phyloP scores from a whole-genome alignment of 35 echinoderm and acorn worm genomes.

The Ophioderma brevispina region DNA sequence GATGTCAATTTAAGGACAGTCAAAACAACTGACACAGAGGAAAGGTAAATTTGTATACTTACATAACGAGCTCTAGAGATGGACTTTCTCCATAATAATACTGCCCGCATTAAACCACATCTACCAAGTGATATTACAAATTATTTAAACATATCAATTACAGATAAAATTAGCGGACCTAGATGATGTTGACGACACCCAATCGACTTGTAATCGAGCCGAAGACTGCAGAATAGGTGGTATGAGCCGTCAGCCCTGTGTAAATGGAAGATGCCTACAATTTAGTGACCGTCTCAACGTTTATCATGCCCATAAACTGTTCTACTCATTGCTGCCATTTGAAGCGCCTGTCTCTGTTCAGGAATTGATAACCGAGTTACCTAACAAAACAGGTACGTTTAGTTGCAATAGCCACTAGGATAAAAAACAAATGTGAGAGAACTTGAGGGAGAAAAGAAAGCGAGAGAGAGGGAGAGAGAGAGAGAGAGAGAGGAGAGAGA shows the following conservation, averaged over 20 bases:
- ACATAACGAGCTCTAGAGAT: too few relatives aligned
- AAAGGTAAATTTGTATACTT: too few relatives aligned
- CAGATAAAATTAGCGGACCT: constrained; percentile 72
- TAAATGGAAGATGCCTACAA: constrained; percentile 16
- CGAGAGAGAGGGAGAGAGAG: too few relatives aligned
- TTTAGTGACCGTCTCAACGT: constrained; percentile 45
- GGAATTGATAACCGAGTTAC: constrained; percentile 23
- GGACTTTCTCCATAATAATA: too few relatives aligned
- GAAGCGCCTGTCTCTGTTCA: constrained; percentile 37
- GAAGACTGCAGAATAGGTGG: constrained; percentile 24
- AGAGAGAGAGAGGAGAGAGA: too few relatives aligned
- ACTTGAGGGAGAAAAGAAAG: too few relatives aligned
- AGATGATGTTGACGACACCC: constrained; percentile 63
- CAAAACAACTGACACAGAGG: too few relatives aligned
- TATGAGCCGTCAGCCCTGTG: constrained; percentile 1
- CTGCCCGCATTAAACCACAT: too few relatives aligned
- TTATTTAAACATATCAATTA: neutral
- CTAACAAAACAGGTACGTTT: constrained; percentile 66
- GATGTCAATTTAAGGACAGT: too few relatives aligned
- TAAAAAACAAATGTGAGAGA: too few relatives aligned
- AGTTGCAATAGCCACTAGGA: too few relatives aligned
- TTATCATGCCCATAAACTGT: constrained; percentile 34
- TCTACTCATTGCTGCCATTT: constrained; percentile 44
- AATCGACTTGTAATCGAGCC: constrained; percentile 2
- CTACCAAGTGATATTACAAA: too few relatives aligned